Base-by-base conservation (phyloP, 2,888 invertebrate species). In the Drosophila bunnanda region DNA sequence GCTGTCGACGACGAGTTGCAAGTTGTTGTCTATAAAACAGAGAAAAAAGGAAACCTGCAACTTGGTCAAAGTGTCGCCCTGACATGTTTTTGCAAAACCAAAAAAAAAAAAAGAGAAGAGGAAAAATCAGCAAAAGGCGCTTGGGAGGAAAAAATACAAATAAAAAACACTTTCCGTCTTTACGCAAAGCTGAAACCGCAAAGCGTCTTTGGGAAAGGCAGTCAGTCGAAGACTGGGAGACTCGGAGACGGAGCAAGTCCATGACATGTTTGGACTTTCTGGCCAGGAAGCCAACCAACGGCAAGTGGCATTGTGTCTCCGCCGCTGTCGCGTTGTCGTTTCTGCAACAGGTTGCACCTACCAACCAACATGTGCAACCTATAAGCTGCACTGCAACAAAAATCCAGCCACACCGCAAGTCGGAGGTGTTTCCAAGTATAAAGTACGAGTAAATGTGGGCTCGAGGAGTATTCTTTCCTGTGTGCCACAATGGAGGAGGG, bases 101-200 rank as follows among this genome's bases (percentile, higher is more conserved):
- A 13, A 13, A 22, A 20, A 50, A 68, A 44, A 9, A n/a, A 10
- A 28, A 12, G 2, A n/a, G 30, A 25, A 44, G 25, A 25, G n/a
- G n/a, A n/a, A n/a, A 60, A 17, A 50, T 13, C 34, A 36, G 50
- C 25, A 55, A 34, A 28, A 65, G 30, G 38, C 58, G 43, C 28
- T 57, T 36, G 54, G 38, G 20, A 55, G 50, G 54, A 55, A 32
- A 30, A 38, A n/a, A 36, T 9, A 4, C 10, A 10, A 46, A 58
- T 66, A 75, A 70, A 59, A 82, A 83, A 87, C 88, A 83, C 88
- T 87, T 87, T 87, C 85, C 75, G 88, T 85, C 88, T 87, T 76
- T 61, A 71, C 39, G 54, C 66, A 72, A 65, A 76, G 71, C 66
- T 75, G 48, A 72, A 75, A 82, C 76, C 77, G 70, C 78, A 86